A percentile compares a stretch with the other conserved stretches of the same genome.
Evolutionary conservation across 2,888 invertebrate species (phyloP).

Genomic region (Dorcus parallelipipedus): DNA sequence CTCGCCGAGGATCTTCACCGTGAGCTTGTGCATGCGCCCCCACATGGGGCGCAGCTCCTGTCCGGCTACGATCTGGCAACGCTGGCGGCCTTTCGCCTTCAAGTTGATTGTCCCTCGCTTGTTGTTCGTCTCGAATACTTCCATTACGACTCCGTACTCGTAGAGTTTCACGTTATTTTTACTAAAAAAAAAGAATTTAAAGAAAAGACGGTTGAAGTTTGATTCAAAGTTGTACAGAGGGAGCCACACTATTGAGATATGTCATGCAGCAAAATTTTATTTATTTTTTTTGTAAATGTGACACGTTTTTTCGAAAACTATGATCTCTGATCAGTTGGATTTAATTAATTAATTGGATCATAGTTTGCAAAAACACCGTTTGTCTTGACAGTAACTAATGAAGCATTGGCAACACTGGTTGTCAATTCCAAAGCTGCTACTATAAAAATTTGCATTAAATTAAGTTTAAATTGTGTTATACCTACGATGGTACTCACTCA

Average conservation of each 20-base stretch:
- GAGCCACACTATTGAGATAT: no score
- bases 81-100: constrained; percentile 73
- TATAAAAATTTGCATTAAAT: no score
- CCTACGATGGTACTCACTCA: constrained; percentile 37
- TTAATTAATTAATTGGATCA: no score
- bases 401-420: no score
- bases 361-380: no score
- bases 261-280: no score
- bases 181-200: constrained; percentile 15
- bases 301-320: no score
- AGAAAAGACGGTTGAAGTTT: background rate
- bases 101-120: constrained; percentile 55
- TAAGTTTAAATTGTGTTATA: constrained; percentile 9
- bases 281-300: no score
- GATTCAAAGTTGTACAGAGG: no score
- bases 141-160: constrained; percentile 61
- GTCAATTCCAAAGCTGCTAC: background rate
- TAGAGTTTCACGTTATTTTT: constrained; percentile 29
- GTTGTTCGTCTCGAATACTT: constrained; percentile 64
- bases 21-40: constrained; percentile 53
- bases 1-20: constrained; percentile 68
- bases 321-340: no score
- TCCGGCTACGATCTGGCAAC: constrained; percentile 59
- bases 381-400: no score
- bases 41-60: constrained; percentile 40